Percentiles rank a stretch among this genome's conserved stretches.
phyloP scores from a whole-genome alignment of 2,113 vertebrate species.

The Muscicapa adusta region DNA sequence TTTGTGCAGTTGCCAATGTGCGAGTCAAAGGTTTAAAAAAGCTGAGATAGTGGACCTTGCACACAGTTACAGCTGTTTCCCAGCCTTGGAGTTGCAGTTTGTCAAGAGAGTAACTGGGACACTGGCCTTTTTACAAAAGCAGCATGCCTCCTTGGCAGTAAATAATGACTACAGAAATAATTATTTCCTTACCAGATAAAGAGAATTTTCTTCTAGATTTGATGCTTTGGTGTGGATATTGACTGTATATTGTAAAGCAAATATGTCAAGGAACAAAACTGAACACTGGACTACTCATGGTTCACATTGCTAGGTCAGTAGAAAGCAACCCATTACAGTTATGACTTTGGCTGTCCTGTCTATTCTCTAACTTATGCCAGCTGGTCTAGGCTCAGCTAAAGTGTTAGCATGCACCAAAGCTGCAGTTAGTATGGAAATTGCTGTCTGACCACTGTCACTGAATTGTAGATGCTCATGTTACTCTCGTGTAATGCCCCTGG shows the following conservation, averaged over 20 bases:
- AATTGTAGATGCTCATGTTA: not conserved
- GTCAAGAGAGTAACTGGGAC: not conserved
- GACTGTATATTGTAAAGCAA: not conserved
- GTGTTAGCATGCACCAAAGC: not conserved
- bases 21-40: constrained; percentile 11
- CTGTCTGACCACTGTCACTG: rapidly evolving
- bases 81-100: not conserved
- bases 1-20: not conserved
- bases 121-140: not conserved
- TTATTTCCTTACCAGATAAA: not conserved
- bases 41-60: not conserved
- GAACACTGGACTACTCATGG: not conserved
- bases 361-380: not conserved
- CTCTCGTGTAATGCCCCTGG: rapidly evolving
- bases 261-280: not conserved
- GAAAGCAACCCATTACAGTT: not conserved
- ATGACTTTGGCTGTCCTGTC: not conserved
- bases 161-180: not conserved
- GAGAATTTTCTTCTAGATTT: not conserved
- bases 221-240: not conserved
- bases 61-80: not conserved
- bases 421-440: not conserved
- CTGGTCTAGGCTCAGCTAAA: not conserved
- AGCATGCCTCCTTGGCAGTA: not conserved
- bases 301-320: not conserved